Evolutionary conservation across 1,140 invertebrate species (phyloP).

Genomic region (Wiebesia pumilae): DNA sequence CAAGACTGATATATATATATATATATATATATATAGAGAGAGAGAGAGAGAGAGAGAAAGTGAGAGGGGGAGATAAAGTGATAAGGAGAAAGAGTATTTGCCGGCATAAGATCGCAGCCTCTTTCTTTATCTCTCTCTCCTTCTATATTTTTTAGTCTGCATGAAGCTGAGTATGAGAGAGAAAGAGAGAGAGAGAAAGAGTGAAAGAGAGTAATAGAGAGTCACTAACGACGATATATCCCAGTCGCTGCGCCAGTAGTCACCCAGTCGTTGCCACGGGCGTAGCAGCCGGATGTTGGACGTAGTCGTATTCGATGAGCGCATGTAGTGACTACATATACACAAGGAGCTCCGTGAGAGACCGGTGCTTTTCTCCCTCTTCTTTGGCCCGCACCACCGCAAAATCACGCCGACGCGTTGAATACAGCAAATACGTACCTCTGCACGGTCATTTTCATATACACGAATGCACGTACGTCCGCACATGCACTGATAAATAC

Average conservation of each 20-base stretch:
- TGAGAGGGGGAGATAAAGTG: background rate
- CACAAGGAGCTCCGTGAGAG: background rate
- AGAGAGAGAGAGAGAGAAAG: background rate
- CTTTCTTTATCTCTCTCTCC: background rate
- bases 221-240: background rate
- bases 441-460: background rate
- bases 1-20: background rate
- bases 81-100: background rate
- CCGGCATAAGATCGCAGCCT: background rate
- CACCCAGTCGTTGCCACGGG: constrained; percentile 44
- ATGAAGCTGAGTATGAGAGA: background rate
- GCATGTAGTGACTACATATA: background rate
- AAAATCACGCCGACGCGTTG: background rate
- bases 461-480: background rate
- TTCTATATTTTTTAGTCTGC: background rate
- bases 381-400: background rate
- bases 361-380: constrained; percentile 1
- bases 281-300: constrained; percentile 39
- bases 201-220: background rate
- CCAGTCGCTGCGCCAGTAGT: constrained; percentile 30
- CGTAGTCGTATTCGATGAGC: background rate
- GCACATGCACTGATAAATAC: background rate
- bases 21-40: too few species aligned
- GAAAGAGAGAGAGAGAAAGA: background rate
- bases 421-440: background rate